Evolutionary conservation across 2,888 invertebrate genomes (phyloP).

Genomic region (Poecilus cupreus): DNA sequence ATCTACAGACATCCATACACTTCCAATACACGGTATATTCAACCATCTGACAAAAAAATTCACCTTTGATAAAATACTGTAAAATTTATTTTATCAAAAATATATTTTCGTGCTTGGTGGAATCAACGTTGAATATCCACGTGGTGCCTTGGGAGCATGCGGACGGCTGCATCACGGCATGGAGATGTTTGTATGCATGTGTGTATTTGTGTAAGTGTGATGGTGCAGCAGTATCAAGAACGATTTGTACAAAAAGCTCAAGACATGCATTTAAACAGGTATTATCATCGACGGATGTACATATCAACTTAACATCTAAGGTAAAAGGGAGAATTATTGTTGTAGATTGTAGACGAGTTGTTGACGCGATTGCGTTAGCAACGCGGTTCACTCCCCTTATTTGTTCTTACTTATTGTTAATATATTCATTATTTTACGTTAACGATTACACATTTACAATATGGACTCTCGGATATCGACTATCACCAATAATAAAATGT

Average conservation of each 20-base stretch:
- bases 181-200: slow-evolving; percentile 36
- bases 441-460: slow-evolving; percentile 58
- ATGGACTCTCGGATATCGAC: slow-evolving; percentile 57
- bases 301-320: slow-evolving; percentile 54
- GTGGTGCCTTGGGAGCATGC: slow-evolving; percentile 11
- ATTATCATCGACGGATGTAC: slow-evolving; percentile 53
- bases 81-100: slow-evolving; percentile 23
- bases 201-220: slow-evolving; percentile 45
- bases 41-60: neutral
- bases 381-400: slow-evolving; percentile 40
- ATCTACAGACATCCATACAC: neutral
- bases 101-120: slow-evolving; percentile 9
- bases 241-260: slow-evolving; percentile 57
- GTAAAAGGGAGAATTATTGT: slow-evolving; percentile 44
- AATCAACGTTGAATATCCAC: neutral
- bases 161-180: neutral
- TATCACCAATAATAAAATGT: slow-evolving; percentile 55
- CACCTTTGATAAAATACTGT: slow-evolving; percentile 16
- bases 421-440: slow-evolving; percentile 50
- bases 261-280: slow-evolving; percentile 51
- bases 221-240: slow-evolving; percentile 55
- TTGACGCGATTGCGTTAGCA: neutral
- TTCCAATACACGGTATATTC: slow-evolving; percentile 4
- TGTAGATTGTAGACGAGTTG: slow-evolving; percentile 8
- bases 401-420: slow-evolving; percentile 44